A percentile compares a stretch with the other conserved stretches of the same genome.
phyloP scores from a whole-genome alignment of 35 echinoderm and acorn worm genomes.

The Apostichopus californicus region DNA sequence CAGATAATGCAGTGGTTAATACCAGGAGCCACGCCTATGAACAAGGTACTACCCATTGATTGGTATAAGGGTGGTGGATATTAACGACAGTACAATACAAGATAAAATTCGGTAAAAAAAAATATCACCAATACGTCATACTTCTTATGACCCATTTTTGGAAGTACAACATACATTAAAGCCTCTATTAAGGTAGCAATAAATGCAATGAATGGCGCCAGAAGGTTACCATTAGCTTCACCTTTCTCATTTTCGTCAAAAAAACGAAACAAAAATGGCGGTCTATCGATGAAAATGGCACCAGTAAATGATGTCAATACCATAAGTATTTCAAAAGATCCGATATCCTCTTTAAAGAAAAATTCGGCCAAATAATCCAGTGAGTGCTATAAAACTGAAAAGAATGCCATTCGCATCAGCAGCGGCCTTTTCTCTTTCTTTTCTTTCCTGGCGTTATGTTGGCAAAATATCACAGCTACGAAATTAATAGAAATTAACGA shows the following conservation, averaged over 20 bases:
- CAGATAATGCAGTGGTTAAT: no score
- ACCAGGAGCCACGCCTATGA: no score
- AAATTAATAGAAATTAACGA: neutral
- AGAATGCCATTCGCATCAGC: slow-evolving; percentile 14
- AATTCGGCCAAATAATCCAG: neutral
- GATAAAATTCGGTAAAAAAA: no score
- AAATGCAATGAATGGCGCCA: no score
- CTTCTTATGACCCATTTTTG: no score
- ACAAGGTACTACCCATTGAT: no score
- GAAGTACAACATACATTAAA: no score
- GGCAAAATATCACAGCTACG: neutral
- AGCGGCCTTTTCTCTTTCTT: neutral
- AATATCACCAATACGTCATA: no score
- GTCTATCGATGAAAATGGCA: neutral
- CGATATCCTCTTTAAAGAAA: slow-evolving; percentile 11
- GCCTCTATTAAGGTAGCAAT: no score
- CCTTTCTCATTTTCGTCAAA: neutral
- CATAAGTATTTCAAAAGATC: neutral
- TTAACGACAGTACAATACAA: no score
- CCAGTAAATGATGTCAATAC: neutral
- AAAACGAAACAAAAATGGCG: neutral
- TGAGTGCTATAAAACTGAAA: neutral
- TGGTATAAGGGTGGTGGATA: no score
- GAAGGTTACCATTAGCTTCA: neutral
- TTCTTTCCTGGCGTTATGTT: neutral